These are phyloP conservation scores for Ectemnius lituratus DNA, from an alignment of 2,888 invertebrate species.

Conservation along the genomic window DNA sequence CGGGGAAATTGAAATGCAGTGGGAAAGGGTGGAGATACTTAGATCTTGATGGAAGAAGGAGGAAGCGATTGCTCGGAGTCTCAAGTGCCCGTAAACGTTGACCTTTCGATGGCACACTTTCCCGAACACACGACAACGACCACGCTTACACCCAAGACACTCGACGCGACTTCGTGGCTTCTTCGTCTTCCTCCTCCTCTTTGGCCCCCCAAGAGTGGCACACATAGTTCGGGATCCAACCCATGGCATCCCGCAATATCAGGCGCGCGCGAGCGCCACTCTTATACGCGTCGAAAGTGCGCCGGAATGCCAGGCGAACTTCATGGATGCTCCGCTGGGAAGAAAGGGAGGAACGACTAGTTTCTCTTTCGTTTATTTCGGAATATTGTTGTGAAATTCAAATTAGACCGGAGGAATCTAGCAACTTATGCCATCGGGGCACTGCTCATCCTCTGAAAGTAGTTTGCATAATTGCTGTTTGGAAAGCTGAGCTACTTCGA, in stretches of 20 bases:
- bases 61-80: conserved; percentile 39
- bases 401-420: conserved; percentile 6
- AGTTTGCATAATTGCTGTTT: conserved; percentile 23
- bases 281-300: conserved; percentile 42
- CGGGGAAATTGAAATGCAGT: too few species aligned
- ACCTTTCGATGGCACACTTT: conserved; percentile 74
- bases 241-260: conserved; percentile 47
- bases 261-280: conserved; percentile 31
- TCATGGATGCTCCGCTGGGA: too few species aligned
- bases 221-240: conserved; percentile 57
- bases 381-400: conserved; percentile 32
- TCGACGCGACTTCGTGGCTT: too few species aligned
- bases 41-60: conserved; percentile 29
- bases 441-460: neutral
- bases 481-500: neutral
- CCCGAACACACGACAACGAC: conserved; percentile 45
- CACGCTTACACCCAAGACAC: neutral
- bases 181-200: neutral
- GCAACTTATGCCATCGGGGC: neutral
- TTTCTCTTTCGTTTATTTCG: conserved; percentile 46
- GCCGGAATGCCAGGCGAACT: conserved; percentile 35
- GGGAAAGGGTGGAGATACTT: conserved; percentile 1
- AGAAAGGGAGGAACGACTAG: conserved; percentile 16
- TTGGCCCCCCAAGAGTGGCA: conserved; percentile 32
- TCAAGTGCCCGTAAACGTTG: conserved; percentile 58